Conservation (phyloP, 2,113 vertebrate species). For the Lepisosteus oculatus region DNA sequence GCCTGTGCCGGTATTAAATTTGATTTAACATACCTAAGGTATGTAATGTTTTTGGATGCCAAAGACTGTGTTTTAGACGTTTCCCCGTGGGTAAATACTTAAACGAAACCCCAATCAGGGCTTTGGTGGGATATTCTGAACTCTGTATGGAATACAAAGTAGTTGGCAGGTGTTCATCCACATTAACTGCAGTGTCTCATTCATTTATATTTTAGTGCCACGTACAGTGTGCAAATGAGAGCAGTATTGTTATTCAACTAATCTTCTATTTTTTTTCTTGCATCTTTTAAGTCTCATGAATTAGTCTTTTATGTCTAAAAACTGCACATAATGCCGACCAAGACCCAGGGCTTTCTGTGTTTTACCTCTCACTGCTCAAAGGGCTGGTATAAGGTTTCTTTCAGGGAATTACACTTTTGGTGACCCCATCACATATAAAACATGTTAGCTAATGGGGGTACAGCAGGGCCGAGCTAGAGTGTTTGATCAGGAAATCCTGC, state of each 20-base stretch:
- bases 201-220: neutral
- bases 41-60: constrained; percentile 50
- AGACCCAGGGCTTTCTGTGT: too few relatives aligned
- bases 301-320: too few relatives aligned
- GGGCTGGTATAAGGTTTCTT: constrained; percentile 86
- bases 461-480: constrained; percentile 71
- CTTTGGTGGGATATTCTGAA: constrained; percentile 30
- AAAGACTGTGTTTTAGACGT: constrained; percentile 48
- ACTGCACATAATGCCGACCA: too few relatives aligned
- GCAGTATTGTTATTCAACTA: too few relatives aligned
- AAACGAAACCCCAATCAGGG: constrained; percentile 46
- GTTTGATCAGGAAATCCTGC: constrained; percentile 90
- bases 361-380: constrained; percentile 45
- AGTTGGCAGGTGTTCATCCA: constrained; percentile 7
- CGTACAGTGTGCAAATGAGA: too few relatives aligned
- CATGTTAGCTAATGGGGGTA: constrained; percentile 88
- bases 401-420: constrained; percentile 82
- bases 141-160: constrained; percentile 42
- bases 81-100: constrained; percentile 57
- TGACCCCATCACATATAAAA: constrained; percentile 88
- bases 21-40: constrained; percentile 44
- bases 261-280: too few relatives aligned
- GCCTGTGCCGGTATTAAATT: constrained; percentile 33
- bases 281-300: too few relatives aligned
- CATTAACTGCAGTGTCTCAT: constrained; percentile 3